Conservation (phyloP, 2,113 vertebrate species). For the Brevimyrus niger region DNA sequence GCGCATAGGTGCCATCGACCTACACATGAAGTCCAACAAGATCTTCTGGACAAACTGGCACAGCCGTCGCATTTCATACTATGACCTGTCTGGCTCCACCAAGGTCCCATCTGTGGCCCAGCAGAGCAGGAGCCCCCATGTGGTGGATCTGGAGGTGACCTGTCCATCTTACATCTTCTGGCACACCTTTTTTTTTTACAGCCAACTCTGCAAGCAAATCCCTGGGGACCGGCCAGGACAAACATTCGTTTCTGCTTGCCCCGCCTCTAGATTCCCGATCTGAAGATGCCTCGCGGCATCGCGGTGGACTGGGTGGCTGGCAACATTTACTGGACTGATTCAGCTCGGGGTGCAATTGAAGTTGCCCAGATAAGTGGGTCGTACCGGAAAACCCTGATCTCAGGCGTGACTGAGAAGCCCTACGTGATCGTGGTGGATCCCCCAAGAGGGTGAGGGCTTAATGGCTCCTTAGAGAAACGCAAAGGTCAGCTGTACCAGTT, state of each 20-base stretch:
- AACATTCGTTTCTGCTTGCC: neutral
- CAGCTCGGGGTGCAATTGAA: slow-evolving; percentile 88
- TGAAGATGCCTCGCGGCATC: slow-evolving; percentile 91
- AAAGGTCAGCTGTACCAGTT: neutral
- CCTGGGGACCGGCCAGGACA: neutral
- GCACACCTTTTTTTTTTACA: neutral
- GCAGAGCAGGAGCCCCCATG: slow-evolving; percentile 71
- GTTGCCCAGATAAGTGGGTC: slow-evolving; percentile 91
- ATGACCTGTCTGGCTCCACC: slow-evolving; percentile 66
- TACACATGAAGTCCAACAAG: slow-evolving; percentile 84
- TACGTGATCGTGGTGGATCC: slow-evolving; percentile 91
- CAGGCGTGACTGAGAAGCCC: slow-evolving; percentile 94
- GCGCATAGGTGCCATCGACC: slow-evolving; percentile 90
- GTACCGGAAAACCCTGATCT: slow-evolving; percentile 89
- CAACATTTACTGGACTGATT: slow-evolving; percentile 96
- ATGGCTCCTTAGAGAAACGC: neutral
- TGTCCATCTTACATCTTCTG: neutral
- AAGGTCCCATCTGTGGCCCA: slow-evolving; percentile 60
- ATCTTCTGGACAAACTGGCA: slow-evolving; percentile 99
- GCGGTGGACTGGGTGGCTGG: slow-evolving; percentile 95
- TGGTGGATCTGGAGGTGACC: slow-evolving; percentile 77
- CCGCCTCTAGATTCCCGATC: slow-evolving; percentile 73
- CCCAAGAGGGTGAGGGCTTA: slow-evolving; percentile 67
- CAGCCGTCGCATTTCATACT: slow-evolving; percentile 82
- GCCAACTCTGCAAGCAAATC: neutral